Base-by-base conservation (phyloP, 2,888 invertebrate genomes). In the Bellardia bayeri region DNA sequence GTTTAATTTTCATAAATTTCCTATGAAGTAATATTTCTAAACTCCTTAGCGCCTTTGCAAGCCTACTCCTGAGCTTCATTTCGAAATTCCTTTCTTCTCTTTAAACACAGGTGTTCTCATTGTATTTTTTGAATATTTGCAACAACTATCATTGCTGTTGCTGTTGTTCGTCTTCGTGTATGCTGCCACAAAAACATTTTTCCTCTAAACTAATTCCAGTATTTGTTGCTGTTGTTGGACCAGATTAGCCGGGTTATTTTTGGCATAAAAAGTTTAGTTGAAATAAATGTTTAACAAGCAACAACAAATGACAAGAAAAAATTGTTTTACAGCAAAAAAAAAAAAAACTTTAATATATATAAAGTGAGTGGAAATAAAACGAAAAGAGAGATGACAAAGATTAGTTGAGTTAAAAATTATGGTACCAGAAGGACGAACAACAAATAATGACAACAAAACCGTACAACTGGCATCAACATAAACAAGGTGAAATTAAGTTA, bases 241-340 rank as follows among this genome's bases (percentile, higher is more conserved):
- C 68, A 87, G 87, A 87, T 87, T 87, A 87, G 81, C 74, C 74
- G 72, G 76, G 72, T 61, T 87, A 78, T 64, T 64, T 80, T 87
- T 87, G 79, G 87, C 82, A 79, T 78, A 87, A 84, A 87, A 78
- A 82, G 23, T 78, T 84, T 63, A 87, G 78, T 71, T 69, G 75
- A 85, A 81, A 85, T 85, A 85, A 82, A 87, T 87, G 87, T 84
- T 87, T 64, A 82, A 85, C 87, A 87, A 68, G 84, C 63, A 85
- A 81, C 71, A 79, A 84, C 68, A 80, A 61, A 69, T 16, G 30
- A 56, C 63, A 16, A 54, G 1, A 23, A 7, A 9, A 45, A 16
- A 45, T 63, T 63, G 9, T 61, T 33, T n/a, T 64, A 45, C 14
- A 56, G 42, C 51, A 68, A 68, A 74, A 58, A 33, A 30, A 1